Percentiles rank a stretch among this genome's conserved stretches.
Evolutionary conservation across 2,888 invertebrate genomes (phyloP).

Genomic region (Trissolcus brochymenae): DNA sequence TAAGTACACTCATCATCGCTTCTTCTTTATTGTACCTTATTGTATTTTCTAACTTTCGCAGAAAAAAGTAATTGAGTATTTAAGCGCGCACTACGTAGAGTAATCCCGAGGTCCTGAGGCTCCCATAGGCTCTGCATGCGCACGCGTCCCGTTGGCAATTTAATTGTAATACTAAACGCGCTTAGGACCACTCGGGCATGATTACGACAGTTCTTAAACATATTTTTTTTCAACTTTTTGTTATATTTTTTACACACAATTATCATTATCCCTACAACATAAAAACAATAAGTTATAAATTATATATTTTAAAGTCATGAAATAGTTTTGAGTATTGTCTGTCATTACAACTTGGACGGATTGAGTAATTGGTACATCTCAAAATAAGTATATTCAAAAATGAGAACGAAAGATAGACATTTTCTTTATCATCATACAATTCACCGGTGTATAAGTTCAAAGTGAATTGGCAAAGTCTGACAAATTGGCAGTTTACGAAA

Average conservation of each 20-base stretch:
- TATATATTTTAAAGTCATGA: constrained; percentile 50
- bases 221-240: constrained; percentile 1
- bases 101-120: constrained; percentile 20
- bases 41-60: constrained; percentile 3
- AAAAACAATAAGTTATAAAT: constrained; percentile 56
- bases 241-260: constrained; percentile 39
- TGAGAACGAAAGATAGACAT: not conserved
- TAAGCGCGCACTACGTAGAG: not conserved
- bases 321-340: constrained; percentile 55
- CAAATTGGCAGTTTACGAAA: not conserved
- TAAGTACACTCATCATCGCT: constrained; percentile 27
- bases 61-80: constrained; percentile 36
- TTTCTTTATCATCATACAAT: not conserved
- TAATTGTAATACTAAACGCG: constrained; percentile 56
- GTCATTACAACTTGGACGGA: constrained; percentile 52
- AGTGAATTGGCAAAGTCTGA: not conserved
- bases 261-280: constrained; percentile 46
- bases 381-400: not conserved
- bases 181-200: constrained; percentile 43
- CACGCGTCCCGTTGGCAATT: constrained; percentile 38
- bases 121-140: constrained; percentile 15
- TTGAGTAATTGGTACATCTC: constrained; percentile 27
- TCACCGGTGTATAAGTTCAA: too few relatives aligned
- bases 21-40: constrained; percentile 6
- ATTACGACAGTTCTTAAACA: constrained; percentile 21